Evolutionary conservation across 2,888 invertebrate species (phyloP).

Genomic region (Lycia hirtaria): DNA sequence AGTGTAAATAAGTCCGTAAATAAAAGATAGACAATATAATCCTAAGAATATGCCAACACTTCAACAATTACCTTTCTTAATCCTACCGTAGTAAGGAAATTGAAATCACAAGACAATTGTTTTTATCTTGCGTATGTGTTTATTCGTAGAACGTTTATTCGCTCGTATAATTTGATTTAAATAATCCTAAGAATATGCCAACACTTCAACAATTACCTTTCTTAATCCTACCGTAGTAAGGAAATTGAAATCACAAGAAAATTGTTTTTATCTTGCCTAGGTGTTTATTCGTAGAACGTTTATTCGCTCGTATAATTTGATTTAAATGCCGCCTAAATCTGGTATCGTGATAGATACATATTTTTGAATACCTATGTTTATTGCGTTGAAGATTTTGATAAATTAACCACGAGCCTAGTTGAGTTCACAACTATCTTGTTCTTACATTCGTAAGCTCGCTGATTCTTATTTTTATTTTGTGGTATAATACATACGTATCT

Average conservation of each 20-base stretch:
- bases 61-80: neutral
- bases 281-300: neutral
- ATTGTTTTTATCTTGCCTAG: neutral
- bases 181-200: no score
- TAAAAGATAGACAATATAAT: no score
- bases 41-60: no score
- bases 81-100: neutral
- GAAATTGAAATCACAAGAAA: neutral
- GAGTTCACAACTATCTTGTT: no score
- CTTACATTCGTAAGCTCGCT: no score
- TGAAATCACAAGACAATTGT: neutral
- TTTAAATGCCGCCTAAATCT: neutral
- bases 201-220: neutral
- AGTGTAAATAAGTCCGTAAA: no score
- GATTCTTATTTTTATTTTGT: no score
- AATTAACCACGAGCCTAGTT: no score
- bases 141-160: neutral
- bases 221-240: neutral
- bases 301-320: constrained; percentile 1
- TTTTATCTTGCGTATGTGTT: neutral
- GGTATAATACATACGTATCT: no score
- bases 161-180: constrained; percentile 1
- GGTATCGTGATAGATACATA: no score
- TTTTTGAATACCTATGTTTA: no score
- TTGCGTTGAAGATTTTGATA: no score